These are phyloP conservation scores for Saguinus midas DNA, from an alignment of 2,113 vertebrate species.

Conservation along the genomic window DNA sequence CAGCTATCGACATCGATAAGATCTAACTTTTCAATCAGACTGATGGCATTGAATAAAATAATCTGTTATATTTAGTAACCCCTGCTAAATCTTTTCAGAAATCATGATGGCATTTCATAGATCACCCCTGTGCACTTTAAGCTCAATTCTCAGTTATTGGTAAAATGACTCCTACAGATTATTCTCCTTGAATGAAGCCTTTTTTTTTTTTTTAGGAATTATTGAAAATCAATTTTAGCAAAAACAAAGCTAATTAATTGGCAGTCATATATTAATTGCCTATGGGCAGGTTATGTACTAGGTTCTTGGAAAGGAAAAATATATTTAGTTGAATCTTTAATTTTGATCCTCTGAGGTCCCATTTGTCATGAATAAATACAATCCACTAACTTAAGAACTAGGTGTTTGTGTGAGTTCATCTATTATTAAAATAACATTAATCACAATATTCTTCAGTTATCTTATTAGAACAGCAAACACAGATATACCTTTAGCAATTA, in stretches of 20 bases:
- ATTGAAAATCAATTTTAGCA: constrained; percentile 45
- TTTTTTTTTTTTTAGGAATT: constrained; percentile 41
- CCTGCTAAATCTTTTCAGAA: constrained; percentile 62
- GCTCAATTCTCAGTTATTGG: constrained; percentile 59
- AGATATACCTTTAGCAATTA: neutral
- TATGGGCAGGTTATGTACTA: neutral
- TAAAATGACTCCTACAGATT: constrained; percentile 40
- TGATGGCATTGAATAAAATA: constrained; percentile 56
- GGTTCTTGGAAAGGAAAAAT: constrained; percentile 41
- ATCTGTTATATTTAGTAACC: constrained; percentile 60
- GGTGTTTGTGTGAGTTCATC: neutral
- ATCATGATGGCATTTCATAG: constrained; percentile 50
- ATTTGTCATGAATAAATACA: constrained; percentile 34
- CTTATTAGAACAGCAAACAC: neutral
- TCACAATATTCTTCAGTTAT: neutral
- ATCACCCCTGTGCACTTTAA: constrained; percentile 41
- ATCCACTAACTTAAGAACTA: neutral
- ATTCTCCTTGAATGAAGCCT: constrained; percentile 19
- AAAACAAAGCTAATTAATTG: constrained; percentile 57
- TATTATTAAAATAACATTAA: constrained; percentile 32
- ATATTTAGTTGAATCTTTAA: constrained; percentile 5
- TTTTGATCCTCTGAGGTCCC: neutral
- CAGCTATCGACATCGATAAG: neutral
- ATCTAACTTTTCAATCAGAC: neutral
- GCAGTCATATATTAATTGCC: constrained; percentile 2